Percentiles rank a stretch among this genome's conserved stretches.
These are phyloP conservation scores for Calidris pugnax DNA, from an alignment of 2,113 vertebrate species.

Conservation along the genomic window DNA sequence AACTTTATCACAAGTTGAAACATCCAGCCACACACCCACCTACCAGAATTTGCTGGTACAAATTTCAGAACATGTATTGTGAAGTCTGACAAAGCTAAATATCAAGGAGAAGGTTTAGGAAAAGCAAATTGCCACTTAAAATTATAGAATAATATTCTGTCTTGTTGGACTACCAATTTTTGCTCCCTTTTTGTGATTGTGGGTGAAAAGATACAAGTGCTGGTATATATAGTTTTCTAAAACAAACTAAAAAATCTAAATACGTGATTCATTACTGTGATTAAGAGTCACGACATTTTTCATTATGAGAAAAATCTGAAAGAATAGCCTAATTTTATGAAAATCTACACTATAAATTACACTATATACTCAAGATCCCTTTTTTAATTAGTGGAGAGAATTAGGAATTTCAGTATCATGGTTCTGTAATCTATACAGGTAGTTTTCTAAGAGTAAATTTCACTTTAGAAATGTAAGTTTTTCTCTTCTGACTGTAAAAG, in stretches of 20 bases:
- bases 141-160: not conserved
- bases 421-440: not conserved
- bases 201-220: not conserved
- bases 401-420: not conserved
- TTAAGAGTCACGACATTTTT: not conserved
- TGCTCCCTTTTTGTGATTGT: not conserved
- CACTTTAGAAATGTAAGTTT: not conserved
- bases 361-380: not conserved
- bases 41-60: not conserved
- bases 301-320: not conserved
- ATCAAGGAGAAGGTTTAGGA: not conserved
- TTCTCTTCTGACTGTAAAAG: not conserved
- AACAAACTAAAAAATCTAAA: not conserved
- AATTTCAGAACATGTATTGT: not conserved
- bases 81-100: not conserved
- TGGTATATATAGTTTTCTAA: not conserved
- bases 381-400: not conserved
- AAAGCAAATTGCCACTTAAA: not conserved
- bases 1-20: not conserved
- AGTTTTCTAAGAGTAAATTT: not conserved
- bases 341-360: not conserved
- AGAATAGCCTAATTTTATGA: not conserved
- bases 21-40: rapidly evolving
- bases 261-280: not conserved
- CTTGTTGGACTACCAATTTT: not conserved